Evolutionary conservation across 2,888 invertebrate species (phyloP), one percentile per base, ranked within the genome.

Genomic region (Meteorus cinctellus): DNA sequence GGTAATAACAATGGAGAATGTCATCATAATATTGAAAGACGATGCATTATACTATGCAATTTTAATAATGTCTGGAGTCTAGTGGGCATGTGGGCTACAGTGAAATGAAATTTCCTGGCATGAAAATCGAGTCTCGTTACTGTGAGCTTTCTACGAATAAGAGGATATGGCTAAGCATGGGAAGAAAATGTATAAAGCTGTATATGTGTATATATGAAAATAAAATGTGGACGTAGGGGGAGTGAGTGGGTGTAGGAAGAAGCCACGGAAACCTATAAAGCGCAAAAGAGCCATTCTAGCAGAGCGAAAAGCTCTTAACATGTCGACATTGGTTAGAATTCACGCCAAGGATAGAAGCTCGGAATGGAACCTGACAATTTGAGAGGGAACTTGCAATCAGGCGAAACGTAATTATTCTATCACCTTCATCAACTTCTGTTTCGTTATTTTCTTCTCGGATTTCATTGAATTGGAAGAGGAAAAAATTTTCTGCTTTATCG

Each of bases 351-450:
- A 77, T 79, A 80, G 70, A 79, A 78, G 80, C 77, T 75, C 76
- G 78, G 83, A 85, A 87, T 86, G 82, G 82, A 84, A 80, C 79
- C 77, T 81, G 87, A 88, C 87, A 85, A 86, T 85, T 88, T 88
- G 86, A 88, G 85, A 86, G 87, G 82, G 80, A 19, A 79, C 79
- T 82, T 72, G 82, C 84, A 85, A 86, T 88, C 84, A 84, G 78
- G 80, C 77, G 80, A 81, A 88, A 87, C 82, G 80, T 80, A 86
- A 88, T 88, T 87, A 88, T 86, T 82, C 81, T 82, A 75, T 70
- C 77, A 78, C 75, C 70, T 67, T 34, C n/a, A 29, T 55, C 31
- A 31, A 69, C 62, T 41, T 69, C 27, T 68, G 29, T 6, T 34
- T 55, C 27, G 16, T 16, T 19, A 19, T 59, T 59, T 2, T 19